phyloP scores from a whole-genome alignment of 2,113 vertebrate genomes.

The Chelonoidis abingdonii region DNA sequence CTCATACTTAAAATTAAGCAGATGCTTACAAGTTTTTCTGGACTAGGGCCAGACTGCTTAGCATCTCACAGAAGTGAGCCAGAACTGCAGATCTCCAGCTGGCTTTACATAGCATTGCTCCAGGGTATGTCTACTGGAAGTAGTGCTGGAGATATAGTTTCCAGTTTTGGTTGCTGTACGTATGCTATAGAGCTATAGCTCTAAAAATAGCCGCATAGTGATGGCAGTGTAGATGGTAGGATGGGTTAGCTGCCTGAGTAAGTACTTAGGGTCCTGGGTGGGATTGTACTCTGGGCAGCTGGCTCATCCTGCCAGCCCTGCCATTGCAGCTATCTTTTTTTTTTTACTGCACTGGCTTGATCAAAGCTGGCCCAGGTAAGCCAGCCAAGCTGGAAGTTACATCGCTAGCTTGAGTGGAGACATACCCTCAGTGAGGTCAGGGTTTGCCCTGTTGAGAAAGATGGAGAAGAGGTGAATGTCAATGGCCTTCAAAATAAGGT shows the following conservation, averaged over 20 bases:
- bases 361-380: background rate
- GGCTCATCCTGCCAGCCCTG: background rate
- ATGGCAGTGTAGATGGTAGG: background rate
- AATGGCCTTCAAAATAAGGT: slow-evolving; percentile 3
- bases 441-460: background rate
- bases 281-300: background rate
- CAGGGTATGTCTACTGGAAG: background rate
- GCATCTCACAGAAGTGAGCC: background rate
- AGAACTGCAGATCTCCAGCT: background rate
- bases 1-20: background rate
- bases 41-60: background rate
- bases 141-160: background rate
- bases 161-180: background rate
- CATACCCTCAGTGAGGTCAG: background rate
- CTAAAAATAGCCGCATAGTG: background rate
- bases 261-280: background rate
- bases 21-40: background rate
- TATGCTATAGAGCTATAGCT: background rate
- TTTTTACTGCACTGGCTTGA: background rate
- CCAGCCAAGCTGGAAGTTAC: background rate
- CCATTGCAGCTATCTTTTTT: background rate
- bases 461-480: background rate
- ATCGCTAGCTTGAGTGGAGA: background rate
- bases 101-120: background rate
- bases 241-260: background rate